Conservation (phyloP, 1,140 invertebrate species). For the Brachionus rubens region DNA sequence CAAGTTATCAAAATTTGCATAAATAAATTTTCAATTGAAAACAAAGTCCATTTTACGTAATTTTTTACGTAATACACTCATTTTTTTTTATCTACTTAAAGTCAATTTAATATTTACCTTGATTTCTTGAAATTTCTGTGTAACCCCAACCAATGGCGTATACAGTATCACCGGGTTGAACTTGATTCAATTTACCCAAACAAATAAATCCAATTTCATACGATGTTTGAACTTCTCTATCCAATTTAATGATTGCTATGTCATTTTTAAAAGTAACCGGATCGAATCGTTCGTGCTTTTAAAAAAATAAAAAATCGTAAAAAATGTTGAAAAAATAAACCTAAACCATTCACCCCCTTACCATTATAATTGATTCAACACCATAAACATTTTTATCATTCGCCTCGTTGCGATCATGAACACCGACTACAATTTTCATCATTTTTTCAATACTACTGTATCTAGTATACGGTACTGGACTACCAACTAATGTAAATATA, state of each 20-base stretch:
- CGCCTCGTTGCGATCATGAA: constrained; percentile 21
- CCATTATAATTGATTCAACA: constrained; percentile 38
- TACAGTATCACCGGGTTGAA: constrained; percentile 29
- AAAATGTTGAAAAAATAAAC: too few relatives aligned
- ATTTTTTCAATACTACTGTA: constrained; percentile 34
- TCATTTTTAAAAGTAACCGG: constrained; percentile 41
- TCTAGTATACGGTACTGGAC: not conserved
- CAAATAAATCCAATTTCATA: not conserved
- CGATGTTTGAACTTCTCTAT: not conserved
- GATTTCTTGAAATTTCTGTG: constrained; percentile 38
- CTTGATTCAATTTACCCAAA: constrained; percentile 27
- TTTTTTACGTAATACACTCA: too few relatives aligned
- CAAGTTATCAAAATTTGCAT: too few relatives aligned
- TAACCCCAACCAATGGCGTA: constrained; percentile 41
- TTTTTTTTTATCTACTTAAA: too few relatives aligned
- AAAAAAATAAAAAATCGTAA: too few relatives aligned
- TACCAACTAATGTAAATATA: constrained; percentile 35
- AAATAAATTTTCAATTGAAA: too few relatives aligned
- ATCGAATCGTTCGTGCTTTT: constrained; percentile 37
- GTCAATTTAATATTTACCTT: constrained; percentile 10
- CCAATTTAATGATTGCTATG: constrained; percentile 24
- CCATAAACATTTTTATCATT: not conserved
- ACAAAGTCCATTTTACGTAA: too few relatives aligned
- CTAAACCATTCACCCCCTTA: too few relatives aligned
- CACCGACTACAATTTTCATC: constrained; percentile 29